These are phyloP conservation scores for Atethmia centrago DNA, from an alignment of 2,888 invertebrate species.

Conservation along the genomic window DNA sequence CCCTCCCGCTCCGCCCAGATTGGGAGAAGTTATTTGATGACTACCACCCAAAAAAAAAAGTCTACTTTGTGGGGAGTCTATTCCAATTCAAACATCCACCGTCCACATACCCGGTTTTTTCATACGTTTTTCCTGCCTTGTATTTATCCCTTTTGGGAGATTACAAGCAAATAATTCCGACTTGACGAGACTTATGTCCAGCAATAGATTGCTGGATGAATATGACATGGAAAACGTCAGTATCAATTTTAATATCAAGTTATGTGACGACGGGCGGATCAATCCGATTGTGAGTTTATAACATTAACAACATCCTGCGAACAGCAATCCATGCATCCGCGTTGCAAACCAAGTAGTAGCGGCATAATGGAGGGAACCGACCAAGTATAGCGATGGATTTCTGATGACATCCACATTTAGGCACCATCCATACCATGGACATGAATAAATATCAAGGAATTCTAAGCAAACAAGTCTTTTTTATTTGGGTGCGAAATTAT, in stretches of 20 bases:
- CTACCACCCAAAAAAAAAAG: no score
- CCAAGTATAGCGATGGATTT: neutral
- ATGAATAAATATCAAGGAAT: conserved; percentile 47
- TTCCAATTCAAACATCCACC: neutral
- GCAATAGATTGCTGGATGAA: neutral
- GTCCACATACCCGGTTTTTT: neutral
- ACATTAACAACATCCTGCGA: conserved; percentile 37
- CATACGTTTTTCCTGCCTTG: neutral
- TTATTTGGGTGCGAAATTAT: no score
- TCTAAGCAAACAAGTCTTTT: no score
- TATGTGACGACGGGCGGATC: neutral
- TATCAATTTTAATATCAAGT: conserved; percentile 5
- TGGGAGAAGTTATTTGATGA: no score
- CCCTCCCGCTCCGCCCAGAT: no score
- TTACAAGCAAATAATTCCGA: neutral
- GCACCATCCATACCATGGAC: conserved; percentile 13
- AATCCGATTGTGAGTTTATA: conserved; percentile 29
- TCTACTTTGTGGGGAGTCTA: neutral
- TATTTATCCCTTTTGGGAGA: neutral
- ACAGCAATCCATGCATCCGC: conserved; percentile 14
- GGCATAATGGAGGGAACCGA: neutral
- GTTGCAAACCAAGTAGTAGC: neutral
- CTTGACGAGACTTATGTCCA: neutral
- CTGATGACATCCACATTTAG: no score
- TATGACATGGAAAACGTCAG: neutral